Percentiles rank a stretch among this genome's conserved stretches.
Evolutionary conservation across 1,140 invertebrate genomes (phyloP).

Genomic region (Carcinoscorpius rotundicauda): DNA sequence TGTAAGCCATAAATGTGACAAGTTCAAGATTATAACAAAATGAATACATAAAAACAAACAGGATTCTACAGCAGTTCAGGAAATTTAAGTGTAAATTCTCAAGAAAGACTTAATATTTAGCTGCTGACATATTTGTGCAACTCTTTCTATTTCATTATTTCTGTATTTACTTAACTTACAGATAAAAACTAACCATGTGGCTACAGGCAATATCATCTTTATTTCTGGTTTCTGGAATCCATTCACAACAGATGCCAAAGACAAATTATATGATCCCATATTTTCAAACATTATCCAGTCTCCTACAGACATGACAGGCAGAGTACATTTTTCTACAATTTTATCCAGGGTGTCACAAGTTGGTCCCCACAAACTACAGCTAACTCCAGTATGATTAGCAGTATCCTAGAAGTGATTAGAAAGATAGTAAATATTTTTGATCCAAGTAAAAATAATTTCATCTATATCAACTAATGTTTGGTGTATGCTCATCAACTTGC

Average conservation of each 20-base stretch:
- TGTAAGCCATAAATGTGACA: too few species aligned
- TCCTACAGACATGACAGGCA: slow-evolving; percentile 35
- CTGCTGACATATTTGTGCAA: too few species aligned
- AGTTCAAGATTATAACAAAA: too few species aligned
- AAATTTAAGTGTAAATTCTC: too few species aligned
- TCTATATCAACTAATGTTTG: too few species aligned
- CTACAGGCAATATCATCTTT: neutral
- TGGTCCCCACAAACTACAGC: slow-evolving; percentile 36
- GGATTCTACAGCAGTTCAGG: too few species aligned
- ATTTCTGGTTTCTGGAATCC: slow-evolving; percentile 34
- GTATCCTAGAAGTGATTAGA: neutral
- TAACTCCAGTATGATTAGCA: neutral
- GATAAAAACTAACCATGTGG: too few species aligned
- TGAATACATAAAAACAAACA: too few species aligned
- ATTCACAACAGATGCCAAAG: slow-evolving; percentile 37
- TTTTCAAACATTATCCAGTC: slow-evolving; percentile 37
- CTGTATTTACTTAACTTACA: too few species aligned
- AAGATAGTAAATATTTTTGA: neutral
- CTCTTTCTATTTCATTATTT: too few species aligned
- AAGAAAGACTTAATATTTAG: too few species aligned
- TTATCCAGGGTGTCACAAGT: slow-evolving; percentile 41
- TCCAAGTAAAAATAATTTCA: neutral
- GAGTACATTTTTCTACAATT: slow-evolving; percentile 23
- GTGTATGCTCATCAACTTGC: neutral
- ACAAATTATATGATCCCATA: slow-evolving; percentile 42